Percentiles rank a stretch among this genome's conserved stretches.
Conservation (phyloP, 1,140 invertebrate genomes). For the Nasonia giraulti region DNA sequence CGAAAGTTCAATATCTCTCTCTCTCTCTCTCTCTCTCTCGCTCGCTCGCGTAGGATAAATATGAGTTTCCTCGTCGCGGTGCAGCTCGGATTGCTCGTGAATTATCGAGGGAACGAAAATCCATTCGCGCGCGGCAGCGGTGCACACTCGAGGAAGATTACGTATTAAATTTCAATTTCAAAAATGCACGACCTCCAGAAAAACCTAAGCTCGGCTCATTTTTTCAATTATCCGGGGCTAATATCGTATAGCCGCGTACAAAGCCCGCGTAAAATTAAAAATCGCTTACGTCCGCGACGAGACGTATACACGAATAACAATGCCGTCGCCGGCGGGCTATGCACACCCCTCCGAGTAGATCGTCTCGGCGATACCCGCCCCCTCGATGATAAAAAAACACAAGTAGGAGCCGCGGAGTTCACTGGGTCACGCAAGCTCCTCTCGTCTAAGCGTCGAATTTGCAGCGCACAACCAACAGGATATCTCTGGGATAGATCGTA, state of each 20-base stretch:
- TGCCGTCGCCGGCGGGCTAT: too few species aligned
- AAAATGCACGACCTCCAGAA: not conserved
- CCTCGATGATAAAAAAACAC: not conserved
- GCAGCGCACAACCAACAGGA: not conserved
- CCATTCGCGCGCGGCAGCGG: not conserved
- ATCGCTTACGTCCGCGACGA: too few species aligned
- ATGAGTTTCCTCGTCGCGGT: too few species aligned
- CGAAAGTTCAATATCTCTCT: too few species aligned
- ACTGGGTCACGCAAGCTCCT: not conserved
- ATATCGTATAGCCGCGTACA: not conserved
- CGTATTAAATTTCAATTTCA: conserved; percentile 2
- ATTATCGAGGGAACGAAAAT: not conserved
- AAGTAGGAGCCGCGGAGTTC: not conserved
- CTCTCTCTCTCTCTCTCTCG: too few species aligned
- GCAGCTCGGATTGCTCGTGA: not conserved
- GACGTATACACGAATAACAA: too few species aligned
- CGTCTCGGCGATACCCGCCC: not conserved
- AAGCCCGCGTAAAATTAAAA: too few species aligned
- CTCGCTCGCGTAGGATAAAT: too few species aligned
- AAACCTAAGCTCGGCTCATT: not conserved
- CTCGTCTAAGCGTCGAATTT: not conserved
- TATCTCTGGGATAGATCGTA: not conserved
- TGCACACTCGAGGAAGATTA: not conserved
- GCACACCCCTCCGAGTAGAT: too few species aligned
- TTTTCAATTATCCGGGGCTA: not conserved